Evolutionary conservation across 2,888 invertebrate species (phyloP), one percentile per base, ranked within the genome.

Genomic region (Pharmacophagus antenor): DNA sequence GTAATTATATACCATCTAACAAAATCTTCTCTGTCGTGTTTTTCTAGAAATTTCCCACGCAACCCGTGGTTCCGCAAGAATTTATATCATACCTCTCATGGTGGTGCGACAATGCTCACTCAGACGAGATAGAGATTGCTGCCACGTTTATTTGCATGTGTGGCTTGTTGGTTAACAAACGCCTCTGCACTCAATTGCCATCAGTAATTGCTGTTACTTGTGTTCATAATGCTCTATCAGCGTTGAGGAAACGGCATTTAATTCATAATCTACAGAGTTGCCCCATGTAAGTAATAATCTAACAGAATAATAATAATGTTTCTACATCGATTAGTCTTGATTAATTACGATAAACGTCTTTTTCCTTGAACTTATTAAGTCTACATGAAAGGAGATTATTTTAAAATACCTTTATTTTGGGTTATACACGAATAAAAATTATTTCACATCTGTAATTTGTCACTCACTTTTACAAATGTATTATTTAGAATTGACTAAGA

Each of bases 141-240:
- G 83, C 88, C 3, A 83, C 84, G 0, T 86, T 88, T 63, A 63
- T 88, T 0, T 80, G 77, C 64, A 73, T 84, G 76, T 72, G 79
- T 0, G 83, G 82, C 0, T 18, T 83, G 62, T 74, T 87, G 74
- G 76, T 81, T 1, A 72, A 80, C 61, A 82, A 77, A 52, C 57
- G 61, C 0, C 60, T 84, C 0, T 77, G 80, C 12, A 61, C 67
- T 0, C 77, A 82, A 55, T 79, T 69, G 50, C 85, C 88, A 0
- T 89, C 88, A 0, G 81, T 78, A 0, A 66, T 86, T 0, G 88
- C 80, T 0, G 80, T 72, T 1, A 85, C 85, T 0, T 77, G 84
- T 0, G 75, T 88, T 0, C 70, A 63, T 17, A 84, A 77, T 46
- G 81, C 88, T 0, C 41, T 86, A n/a, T 21, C 77, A 2, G 61